phyloP scores from a whole-genome alignment of 1,140 invertebrate species.

The Leptopilina clavipes region DNA sequence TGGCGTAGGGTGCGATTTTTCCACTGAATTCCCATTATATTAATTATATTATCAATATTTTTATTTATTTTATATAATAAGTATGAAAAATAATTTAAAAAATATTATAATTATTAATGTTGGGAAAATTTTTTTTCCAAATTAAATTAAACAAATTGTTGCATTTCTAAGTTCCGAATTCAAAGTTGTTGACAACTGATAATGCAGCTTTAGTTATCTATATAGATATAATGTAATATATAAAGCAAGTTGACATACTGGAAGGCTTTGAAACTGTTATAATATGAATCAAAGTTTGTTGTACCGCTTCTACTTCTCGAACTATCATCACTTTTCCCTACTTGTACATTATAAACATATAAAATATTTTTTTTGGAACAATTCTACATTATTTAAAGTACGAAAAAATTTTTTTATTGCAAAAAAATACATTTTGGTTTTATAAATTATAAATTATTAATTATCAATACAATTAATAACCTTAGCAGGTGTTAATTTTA shows the following conservation, averaged over 20 bases:
- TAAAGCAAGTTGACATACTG: constrained; percentile 7
- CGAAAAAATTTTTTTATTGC: too few relatives aligned
- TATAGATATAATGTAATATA: neutral
- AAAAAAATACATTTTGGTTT: too few relatives aligned
- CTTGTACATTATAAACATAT: neutral
- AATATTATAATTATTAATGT: too few relatives aligned
- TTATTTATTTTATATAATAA: too few relatives aligned
- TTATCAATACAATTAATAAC: too few relatives aligned
- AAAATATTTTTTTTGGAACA: too few relatives aligned
- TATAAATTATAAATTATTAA: too few relatives aligned
- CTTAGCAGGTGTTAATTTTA: too few relatives aligned
- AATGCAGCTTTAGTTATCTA: neutral
- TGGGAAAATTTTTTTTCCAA: too few relatives aligned
- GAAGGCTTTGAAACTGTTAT: neutral
- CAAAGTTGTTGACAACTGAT: constrained; percentile 4
- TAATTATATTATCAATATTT: neutral
- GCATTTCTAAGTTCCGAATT: neutral
- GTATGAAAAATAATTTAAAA: too few relatives aligned
- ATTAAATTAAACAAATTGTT: too few relatives aligned
- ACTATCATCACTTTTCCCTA: neutral
- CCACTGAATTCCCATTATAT: neutral
- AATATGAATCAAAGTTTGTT: neutral
- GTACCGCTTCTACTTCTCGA: neutral
- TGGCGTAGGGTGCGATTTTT: constrained; percentile 3
- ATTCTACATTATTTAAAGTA: too few relatives aligned